Conservation (phyloP, 1,140 invertebrate species). For the Drosophila equinoxialis region DNA sequence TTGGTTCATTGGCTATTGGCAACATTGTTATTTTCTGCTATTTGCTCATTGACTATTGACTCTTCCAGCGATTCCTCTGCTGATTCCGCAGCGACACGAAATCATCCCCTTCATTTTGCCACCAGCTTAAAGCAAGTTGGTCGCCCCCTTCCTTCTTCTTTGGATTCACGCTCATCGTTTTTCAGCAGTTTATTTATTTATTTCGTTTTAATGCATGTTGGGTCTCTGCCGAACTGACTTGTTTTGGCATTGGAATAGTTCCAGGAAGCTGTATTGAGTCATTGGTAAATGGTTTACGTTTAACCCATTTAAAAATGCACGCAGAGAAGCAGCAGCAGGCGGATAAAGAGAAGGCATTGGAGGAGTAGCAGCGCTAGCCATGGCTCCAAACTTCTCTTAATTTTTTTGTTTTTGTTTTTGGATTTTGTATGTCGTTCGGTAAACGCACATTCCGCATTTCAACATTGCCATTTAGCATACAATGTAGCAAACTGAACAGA, state of each 20-base stretch:
- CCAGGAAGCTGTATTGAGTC: slow-evolving; percentile 76
- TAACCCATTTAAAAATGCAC: slow-evolving; percentile 78
- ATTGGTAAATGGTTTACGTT: slow-evolving; percentile 80
- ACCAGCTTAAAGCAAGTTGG: background rate
- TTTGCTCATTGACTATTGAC: slow-evolving; percentile 77
- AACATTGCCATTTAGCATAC: slow-evolving; percentile 72
- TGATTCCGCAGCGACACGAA: background rate
- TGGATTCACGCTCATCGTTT: slow-evolving; percentile 40
- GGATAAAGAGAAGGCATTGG: background rate
- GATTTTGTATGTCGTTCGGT: slow-evolving; percentile 28
- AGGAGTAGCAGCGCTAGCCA: slow-evolving; percentile 25
- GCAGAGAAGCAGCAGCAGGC: slow-evolving; percentile 4
- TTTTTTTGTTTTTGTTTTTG: background rate
- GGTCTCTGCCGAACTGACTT: slow-evolving; percentile 24
- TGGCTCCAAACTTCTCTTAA: slow-evolving; percentile 27
- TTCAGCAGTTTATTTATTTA: slow-evolving; percentile 74
- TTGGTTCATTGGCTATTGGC: slow-evolving; percentile 79
- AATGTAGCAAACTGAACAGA: slow-evolving; percentile 53
- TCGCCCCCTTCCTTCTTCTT: background rate
- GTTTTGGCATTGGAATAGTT: slow-evolving; percentile 31
- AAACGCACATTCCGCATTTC: slow-evolving; percentile 69
- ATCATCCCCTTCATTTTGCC: slow-evolving; percentile 24
- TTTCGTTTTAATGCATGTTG: slow-evolving; percentile 76
- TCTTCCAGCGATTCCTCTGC: slow-evolving; percentile 17
- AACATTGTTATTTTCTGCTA: slow-evolving; percentile 80